phyloP scores from a whole-genome alignment of 1,140 invertebrate species.

The Eulimnadia texana region DNA sequence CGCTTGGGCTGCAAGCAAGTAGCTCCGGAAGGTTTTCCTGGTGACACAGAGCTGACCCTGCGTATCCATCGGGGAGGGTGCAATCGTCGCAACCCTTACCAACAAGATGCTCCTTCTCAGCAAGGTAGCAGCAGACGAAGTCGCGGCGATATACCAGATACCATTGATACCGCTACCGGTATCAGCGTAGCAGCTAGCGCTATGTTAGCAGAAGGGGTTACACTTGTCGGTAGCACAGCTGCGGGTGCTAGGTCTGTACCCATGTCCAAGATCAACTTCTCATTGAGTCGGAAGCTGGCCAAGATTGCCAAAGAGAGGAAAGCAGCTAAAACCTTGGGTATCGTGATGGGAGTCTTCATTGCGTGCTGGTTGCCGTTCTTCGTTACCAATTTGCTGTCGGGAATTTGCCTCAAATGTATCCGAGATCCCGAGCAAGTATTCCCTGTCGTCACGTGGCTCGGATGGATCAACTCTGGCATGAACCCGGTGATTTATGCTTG shows the following conservation, averaged over 20 bases:
- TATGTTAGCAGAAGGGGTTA: background rate
- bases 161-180: background rate
- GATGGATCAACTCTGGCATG: constrained; percentile 97
- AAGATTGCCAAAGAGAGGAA: constrained; percentile 47
- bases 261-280: constrained; percentile 39
- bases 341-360: constrained; percentile 86
- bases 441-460: constrained; percentile 91
- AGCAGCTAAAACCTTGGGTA: constrained; percentile 41
- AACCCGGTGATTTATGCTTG: constrained; percentile 95
- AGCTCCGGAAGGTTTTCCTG: constrained; percentile 12
- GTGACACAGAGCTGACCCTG: constrained; percentile 66
- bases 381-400: constrained; percentile 82
- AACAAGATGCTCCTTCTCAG: too few species aligned
- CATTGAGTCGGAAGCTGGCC: constrained; percentile 70
- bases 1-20: constrained; percentile 53
- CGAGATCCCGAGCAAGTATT: constrained; percentile 77
- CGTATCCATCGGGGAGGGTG: constrained; percentile 72
- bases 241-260: constrained; percentile 4
- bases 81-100: background rate
- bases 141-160: background rate
- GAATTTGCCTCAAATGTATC: constrained; percentile 74
- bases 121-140: background rate
- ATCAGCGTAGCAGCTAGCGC: background rate
- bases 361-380: constrained; percentile 94
- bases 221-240: background rate